Conservation (phyloP, 2,113 vertebrate species). For the Brachypodius melanocephalos region DNA sequence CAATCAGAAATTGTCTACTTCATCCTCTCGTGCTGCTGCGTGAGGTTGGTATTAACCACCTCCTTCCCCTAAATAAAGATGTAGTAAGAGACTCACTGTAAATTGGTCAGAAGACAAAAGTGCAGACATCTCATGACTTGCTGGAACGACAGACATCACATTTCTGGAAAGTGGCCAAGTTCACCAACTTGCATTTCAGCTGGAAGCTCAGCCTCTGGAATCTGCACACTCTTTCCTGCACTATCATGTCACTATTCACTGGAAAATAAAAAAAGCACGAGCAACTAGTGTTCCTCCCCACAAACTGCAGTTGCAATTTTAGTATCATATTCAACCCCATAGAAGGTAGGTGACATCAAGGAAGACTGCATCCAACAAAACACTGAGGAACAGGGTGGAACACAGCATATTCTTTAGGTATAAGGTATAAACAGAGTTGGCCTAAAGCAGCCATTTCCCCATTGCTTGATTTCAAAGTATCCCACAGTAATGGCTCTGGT, state of each 20-base stretch:
- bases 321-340: not conserved
- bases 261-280: not conserved
- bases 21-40: rapidly evolving
- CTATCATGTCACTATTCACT: not conserved
- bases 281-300: not conserved
- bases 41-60: not conserved
- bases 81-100: not conserved
- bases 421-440: not conserved
- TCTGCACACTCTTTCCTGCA: not conserved
- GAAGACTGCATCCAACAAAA: not conserved
- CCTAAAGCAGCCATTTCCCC: not conserved
- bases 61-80: not conserved
- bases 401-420: not conserved
- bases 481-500: not conserved
- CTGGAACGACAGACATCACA: not conserved
- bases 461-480: not conserved
- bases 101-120: not conserved
- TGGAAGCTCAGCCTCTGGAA: not conserved
- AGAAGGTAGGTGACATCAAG: not conserved
- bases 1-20: not conserved
- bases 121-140: not conserved
- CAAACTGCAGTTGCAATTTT: not conserved
- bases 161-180: not conserved
- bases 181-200: not conserved
- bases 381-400: not conserved